Base-by-base conservation (phyloP, 2,113 vertebrate species). In the Melanerpes aurifrons region DNA sequence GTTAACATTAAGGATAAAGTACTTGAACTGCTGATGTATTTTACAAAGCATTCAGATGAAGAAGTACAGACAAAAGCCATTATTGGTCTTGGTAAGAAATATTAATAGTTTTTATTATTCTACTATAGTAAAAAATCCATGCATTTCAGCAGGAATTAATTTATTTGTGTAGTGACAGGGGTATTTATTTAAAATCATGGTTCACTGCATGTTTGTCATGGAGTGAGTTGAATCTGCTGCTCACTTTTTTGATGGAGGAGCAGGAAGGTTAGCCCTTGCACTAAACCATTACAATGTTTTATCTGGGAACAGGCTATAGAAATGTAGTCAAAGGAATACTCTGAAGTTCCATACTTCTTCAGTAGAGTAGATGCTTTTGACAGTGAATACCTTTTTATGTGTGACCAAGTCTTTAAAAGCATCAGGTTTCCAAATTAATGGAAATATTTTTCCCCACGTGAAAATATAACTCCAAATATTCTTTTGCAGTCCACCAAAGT, bases 21-120 rank as follows among this genome's bases (percentile, higher is more conserved):
- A 92, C 98, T 99, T 90, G 99, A 99, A 97, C 97, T 99, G 78
- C 98, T 99, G 92, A 97, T 99, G 93, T 99, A 99, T 97, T 99
- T 99, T 97, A 99, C 99, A 94, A 99, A 98, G 94, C 99, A 99
- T 88, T 99, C 99, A 91, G 99, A 99, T 76, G 99, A 99, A 96
- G 99, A 99, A 97, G 99, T 99, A 87, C 99, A 99, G 97, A 99
- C 98, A 93, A 99, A 99, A 98, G 99, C 99, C 94, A 99, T 99
- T 96, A 99, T 99, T 93, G 99, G 99, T 91, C 97, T 99, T 96
- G 99, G 99, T 99, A 98, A 98, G 98, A 95, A 94, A 48, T 82
- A 84, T 19, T 58, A 64, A 63, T 67, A 69, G 3, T 82, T 89
- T 82, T 88, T 92, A 53, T 94, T 92, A n/a, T 89, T 95, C 86